A percentile compares a stretch with the other conserved stretches of the same genome.
Conservation (phyloP, 1,140 invertebrate species). For the Neodiprion pinetum region DNA sequence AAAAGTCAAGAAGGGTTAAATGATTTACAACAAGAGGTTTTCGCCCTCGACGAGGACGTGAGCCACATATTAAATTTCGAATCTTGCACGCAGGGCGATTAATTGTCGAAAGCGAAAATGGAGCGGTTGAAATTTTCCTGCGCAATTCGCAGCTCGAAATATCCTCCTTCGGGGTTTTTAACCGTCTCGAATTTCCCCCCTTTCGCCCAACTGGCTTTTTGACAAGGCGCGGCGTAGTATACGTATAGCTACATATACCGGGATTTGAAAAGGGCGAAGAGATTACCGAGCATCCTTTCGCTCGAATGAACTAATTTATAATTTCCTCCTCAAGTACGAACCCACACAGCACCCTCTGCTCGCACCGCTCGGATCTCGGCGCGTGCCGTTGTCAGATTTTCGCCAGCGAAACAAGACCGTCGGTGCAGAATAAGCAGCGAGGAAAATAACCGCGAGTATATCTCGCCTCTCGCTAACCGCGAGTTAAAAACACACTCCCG, state of each 20-base stretch:
- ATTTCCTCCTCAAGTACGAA: slow-evolving; percentile 28
- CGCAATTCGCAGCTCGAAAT: background rate
- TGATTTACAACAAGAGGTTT: slow-evolving; percentile 28
- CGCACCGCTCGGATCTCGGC: background rate
- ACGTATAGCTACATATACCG: background rate
- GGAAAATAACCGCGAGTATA: background rate
- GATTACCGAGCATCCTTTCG: slow-evolving; percentile 14
- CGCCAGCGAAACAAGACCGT: background rate
- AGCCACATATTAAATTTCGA: slow-evolving; percentile 33
- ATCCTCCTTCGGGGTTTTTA: background rate
- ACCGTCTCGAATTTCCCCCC: background rate
- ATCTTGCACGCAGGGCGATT: background rate
- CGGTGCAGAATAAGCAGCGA: background rate
- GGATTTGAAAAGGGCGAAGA: background rate
- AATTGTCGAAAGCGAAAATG: background rate
- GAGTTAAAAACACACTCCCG: no score
- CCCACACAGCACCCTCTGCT: slow-evolving; percentile 1
- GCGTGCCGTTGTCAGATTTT: slow-evolving; percentile 1
- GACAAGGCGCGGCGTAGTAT: no score
- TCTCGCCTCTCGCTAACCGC: background rate
- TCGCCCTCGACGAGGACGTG: background rate
- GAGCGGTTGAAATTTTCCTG: background rate
- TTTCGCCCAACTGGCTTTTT: background rate
- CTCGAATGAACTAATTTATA: slow-evolving; percentile 37
- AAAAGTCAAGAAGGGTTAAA: slow-evolving; percentile 32